Percentiles rank a stretch among this genome's conserved stretches.
These are phyloP conservation scores for Saguinus imperator DNA, from an alignment of 2,113 vertebrate species.

Conservation along the genomic window DNA sequence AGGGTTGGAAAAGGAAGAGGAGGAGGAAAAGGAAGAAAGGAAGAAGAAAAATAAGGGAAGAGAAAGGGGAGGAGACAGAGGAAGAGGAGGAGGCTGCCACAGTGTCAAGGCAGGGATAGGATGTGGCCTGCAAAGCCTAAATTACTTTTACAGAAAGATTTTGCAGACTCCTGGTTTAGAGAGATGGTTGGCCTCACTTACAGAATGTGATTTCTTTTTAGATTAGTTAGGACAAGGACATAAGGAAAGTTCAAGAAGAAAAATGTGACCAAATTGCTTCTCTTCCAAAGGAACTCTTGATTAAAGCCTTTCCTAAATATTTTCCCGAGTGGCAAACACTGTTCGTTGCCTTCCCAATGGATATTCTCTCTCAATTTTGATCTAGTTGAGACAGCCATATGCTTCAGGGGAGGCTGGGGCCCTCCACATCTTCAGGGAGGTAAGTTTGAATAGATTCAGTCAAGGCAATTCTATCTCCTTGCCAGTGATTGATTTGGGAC, in stretches of 20 bases:
- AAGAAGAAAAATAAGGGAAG: background rate
- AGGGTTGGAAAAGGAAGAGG: background rate
- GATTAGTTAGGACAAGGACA: background rate
- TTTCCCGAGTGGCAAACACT: background rate
- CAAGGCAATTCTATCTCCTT: background rate
- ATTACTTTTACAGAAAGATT: background rate
- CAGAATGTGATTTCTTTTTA: background rate
- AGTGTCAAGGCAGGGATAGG: background rate
- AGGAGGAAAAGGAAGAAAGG: too few relatives aligned
- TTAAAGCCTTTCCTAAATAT: background rate
- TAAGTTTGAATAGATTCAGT: background rate
- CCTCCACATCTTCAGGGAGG: background rate
- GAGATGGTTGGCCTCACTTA: background rate
- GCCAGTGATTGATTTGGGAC: background rate
- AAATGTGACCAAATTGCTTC: background rate
- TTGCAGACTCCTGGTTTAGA: background rate
- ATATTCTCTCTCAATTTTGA: background rate
- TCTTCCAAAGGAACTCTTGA: slow-evolving; percentile 9
- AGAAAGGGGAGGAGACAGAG: background rate
- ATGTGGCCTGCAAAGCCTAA: background rate
- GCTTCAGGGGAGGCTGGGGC: background rate
- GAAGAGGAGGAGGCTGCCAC: background rate
- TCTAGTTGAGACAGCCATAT: background rate
- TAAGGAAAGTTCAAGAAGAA: background rate
- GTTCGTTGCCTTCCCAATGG: background rate